phyloP scores from a whole-genome alignment of 2,888 invertebrate species.

The Hemaris fuciformis region DNA sequence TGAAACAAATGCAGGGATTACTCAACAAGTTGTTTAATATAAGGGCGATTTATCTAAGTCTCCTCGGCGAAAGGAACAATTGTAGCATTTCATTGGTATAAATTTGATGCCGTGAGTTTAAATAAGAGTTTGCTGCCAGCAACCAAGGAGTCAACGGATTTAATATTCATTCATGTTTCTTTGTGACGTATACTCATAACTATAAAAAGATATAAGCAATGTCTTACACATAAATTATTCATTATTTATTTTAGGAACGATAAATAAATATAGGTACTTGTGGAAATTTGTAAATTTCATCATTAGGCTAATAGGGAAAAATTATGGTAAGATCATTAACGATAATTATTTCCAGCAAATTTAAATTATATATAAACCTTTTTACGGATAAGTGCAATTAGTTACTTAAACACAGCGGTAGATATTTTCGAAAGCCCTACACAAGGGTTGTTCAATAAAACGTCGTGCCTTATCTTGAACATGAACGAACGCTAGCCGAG shows the following conservation, averaged over 20 bases:
- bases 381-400: not conserved
- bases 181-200: not conserved
- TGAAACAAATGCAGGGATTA: slow-evolving; percentile 80
- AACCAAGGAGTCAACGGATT: not conserved
- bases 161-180: not conserved
- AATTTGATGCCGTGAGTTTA: slow-evolving; percentile 9
- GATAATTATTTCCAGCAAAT: no score
- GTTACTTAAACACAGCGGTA: not conserved
- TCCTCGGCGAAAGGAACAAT: slow-evolving; percentile 56
- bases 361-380: not conserved
- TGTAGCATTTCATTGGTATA: slow-evolving; percentile 57
- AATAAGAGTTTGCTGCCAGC: slow-evolving; percentile 11
- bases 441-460: slow-evolving; percentile 32
- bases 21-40: slow-evolving; percentile 80
- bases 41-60: slow-evolving; percentile 78
- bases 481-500: slow-evolving; percentile 30
- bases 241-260: not conserved
- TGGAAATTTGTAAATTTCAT: no score
- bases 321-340: no score
- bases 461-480: slow-evolving; percentile 70
- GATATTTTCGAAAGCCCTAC: slow-evolving; percentile 32
- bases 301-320: no score
- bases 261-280: no score
- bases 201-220: not conserved
- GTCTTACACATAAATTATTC: not conserved